Evolutionary conservation across 2,797 vertebrate genomes (phyloP).

Genomic region (Takifugu ocellatus): DNA sequence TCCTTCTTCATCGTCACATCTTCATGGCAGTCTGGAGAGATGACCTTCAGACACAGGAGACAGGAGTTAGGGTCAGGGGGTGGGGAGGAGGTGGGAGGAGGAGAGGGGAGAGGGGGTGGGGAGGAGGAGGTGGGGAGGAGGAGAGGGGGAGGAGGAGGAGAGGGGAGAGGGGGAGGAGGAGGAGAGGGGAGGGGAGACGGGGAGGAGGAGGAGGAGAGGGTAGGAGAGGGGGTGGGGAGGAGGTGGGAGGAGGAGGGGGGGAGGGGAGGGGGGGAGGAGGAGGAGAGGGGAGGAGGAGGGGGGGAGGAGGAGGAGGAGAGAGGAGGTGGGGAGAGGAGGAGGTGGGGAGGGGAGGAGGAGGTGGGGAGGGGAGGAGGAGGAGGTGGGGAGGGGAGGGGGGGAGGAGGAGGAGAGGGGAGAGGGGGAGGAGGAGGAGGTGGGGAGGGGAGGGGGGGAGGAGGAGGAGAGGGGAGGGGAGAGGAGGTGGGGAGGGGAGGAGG

Average conservation of each 20-base stretch:
- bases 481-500: no score
- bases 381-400: not conserved
- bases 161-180: no score
- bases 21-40: conserved; percentile 80
- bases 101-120: not conserved
- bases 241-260: not conserved
- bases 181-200: no score
- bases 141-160: no score
- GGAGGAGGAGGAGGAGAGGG: no score
- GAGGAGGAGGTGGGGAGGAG: not conserved
- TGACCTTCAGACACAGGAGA: conserved; percentile 66
- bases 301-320: not conserved
- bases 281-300: no score
- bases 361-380: not conserved
- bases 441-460: no score
- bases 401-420: not conserved
- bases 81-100: not conserved
- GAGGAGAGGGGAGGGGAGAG: no score
- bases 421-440: not conserved
- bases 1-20: conserved; percentile 80
- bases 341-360: not conserved
- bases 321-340: not conserved
- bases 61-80: conserved; percentile 11
- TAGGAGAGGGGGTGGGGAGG: no score
- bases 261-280: no score